A percentile compares a stretch with the other conserved stretches of the same genome.
Conservation (phyloP, 1,140 invertebrate species). For the Bombus turneri region DNA sequence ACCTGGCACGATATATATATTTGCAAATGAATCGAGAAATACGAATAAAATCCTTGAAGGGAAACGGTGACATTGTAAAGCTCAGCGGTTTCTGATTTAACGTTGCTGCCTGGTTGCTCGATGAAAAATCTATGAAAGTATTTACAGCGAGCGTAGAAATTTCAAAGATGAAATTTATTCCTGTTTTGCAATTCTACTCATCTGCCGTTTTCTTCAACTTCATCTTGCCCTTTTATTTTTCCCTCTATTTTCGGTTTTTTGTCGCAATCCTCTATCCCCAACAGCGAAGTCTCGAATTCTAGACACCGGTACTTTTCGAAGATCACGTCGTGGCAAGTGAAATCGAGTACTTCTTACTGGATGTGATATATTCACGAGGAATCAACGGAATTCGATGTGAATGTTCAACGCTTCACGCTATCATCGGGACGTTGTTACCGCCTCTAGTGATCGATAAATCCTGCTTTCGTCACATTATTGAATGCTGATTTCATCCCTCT, state of each 20-base stretch:
- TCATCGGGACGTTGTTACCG: neutral
- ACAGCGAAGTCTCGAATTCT: slow-evolving; percentile 6
- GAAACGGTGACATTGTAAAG: neutral
- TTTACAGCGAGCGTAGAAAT: neutral
- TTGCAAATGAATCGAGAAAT: slow-evolving; percentile 54
- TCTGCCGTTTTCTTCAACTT: neutral
- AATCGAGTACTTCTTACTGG: slow-evolving; percentile 47
- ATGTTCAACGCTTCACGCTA: slow-evolving; percentile 17
- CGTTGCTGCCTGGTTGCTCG: too few relatives aligned
- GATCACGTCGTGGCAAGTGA: slow-evolving; percentile 30
- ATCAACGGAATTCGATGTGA: slow-evolving; percentile 18
- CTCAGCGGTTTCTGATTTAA: neutral
- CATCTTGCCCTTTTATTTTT: too few relatives aligned
- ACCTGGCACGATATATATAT: slow-evolving; percentile 40
- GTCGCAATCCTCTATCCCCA: neutral
- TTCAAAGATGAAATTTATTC: neutral
- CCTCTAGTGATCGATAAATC: slow-evolving; percentile 20
- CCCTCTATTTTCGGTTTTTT: neutral
- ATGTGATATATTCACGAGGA: slow-evolving; percentile 41
- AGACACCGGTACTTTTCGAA: neutral
- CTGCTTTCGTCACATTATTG: neutral
- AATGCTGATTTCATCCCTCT: neutral
- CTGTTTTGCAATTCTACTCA: neutral
- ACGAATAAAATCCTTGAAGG: slow-evolving; percentile 15
- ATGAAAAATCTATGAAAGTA: neutral